Evolutionary conservation across 1,140 invertebrate species (phyloP).

Genomic region (Tetragnatha versicolor): DNA sequence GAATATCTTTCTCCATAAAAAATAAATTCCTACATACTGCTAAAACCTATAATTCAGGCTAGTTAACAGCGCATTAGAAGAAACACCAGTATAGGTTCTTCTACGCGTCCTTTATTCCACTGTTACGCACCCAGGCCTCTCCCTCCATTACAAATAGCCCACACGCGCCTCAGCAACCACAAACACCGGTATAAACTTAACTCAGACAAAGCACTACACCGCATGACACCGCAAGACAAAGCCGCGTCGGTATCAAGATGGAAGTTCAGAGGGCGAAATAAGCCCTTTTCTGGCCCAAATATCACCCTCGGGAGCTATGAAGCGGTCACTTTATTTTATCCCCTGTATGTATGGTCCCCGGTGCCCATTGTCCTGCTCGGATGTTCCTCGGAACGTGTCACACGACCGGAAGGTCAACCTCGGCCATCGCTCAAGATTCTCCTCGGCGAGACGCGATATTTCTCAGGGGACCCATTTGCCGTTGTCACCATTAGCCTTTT

Average conservation of each 20-base stretch:
- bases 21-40: too few species aligned
- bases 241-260: constrained; percentile 21
- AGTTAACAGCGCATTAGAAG: too few species aligned
- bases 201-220: too few species aligned
- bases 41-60: too few species aligned
- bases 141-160: background rate
- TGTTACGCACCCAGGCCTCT: background rate
- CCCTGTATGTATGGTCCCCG: constrained; percentile 22
- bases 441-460: background rate
- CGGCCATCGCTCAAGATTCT: constrained; percentile 25
- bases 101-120: background rate
- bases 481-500: constrained; percentile 13
- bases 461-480: constrained; percentile 11
- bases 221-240: constrained; percentile 9
- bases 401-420: constrained; percentile 34
- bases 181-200: background rate
- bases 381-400: constrained; percentile 30
- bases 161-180: too few species aligned
- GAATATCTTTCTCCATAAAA: too few species aligned
- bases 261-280: constrained; percentile 8
- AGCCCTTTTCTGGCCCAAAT: constrained; percentile 28
- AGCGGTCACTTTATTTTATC: constrained; percentile 46
- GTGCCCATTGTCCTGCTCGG: constrained; percentile 33
- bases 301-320: constrained; percentile 39
- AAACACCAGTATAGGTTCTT: too few species aligned